Base-by-base conservation (phyloP, 2,797 vertebrate genomes). In the Alauda arvensis region DNA sequence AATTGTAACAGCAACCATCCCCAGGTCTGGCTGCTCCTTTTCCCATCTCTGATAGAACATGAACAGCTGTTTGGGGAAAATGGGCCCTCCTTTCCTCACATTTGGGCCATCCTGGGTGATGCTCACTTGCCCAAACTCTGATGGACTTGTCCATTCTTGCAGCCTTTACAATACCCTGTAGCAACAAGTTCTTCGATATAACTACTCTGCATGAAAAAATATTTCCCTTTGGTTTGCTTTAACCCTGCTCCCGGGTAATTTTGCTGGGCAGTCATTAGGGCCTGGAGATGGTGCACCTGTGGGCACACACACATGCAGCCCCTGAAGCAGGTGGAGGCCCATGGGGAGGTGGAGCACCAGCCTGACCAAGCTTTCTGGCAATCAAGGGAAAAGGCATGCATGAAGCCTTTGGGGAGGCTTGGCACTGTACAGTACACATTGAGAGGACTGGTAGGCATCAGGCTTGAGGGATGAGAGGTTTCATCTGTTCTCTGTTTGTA, bases 361-460 rank as follows among this genome's bases (percentile, higher is more conserved):
- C 29, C 48, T 62, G 51, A 83, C 25, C 21, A 66, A 28, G 6
- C 28, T 71, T 87, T 87, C 59, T 45, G 74, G 18, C 21, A 83
- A 14, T 39, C 12, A 51, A 62, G 28, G 8, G 16, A 25, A 46
- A 83, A 71, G 56, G 25, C 59, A 40, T 26, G 3, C 28, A 34
- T 0, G 2, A 85, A 33, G 14, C 29, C 33, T 81, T 78, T 6
- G 2, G 24, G 33, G 63, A 60, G 15, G 53, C 42, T 67, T 14
- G 2, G 25, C 62, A 46, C 18, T 0, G 0, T 26, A 53, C 5
- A 1, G 31, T 37, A 33, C 10, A 0, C 2, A 3, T 52, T 43
- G 28, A 33, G 53, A 88, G 61, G 61, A 43, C n/a, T 70, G 51
- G 37, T 70, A 51, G 33, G 8, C 10, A 0, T 76, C 42, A 84